Base-by-base conservation (phyloP, 2,113 vertebrate species). In the Microcebus griseorufus region DNA sequence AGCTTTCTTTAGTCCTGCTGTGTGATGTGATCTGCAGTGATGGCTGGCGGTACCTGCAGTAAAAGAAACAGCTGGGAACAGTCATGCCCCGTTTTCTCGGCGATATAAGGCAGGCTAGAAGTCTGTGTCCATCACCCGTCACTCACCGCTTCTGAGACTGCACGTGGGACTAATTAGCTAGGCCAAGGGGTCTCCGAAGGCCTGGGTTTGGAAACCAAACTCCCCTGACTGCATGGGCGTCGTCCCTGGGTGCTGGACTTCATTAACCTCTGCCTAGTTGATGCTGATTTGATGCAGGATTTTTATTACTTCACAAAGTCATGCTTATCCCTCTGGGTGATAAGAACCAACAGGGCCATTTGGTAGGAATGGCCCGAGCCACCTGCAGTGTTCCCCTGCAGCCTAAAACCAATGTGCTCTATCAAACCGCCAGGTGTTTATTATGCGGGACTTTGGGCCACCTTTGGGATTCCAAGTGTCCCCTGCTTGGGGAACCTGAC, bases 41-140 rank as follows among this genome's bases (percentile, higher is more conserved):
- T 95, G 97, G 95, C 95, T 97, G 60, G 64, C 64, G 9, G 90
- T 94, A 88, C 69, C 96, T 83, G 92, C 45, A 64, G 23, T 90
- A 5, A 72, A 82, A 94, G 72, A 76, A 94, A 95, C 96, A 98
- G 96, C 98, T 98, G 97, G 95, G 89, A 97, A 98, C 79, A 90
- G 96, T 97, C 97, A 92, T 78, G 76, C 58, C 75, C 29, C 62
- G 72, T 88, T 98, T 96, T 98, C 96, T 96, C 48, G 53, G 89
- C 0, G 29, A 67, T 78, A 91, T 64, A 93, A 98, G n/a, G 72
- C 62, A 98, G 97, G 84, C 64, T 95, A 96, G 67, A 78, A 96
- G 95, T 96, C 83, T 95, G 60, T 96, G 85, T 88, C 89, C 95
- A 69, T 96, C 95, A 93, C 78, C 87, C 83, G 82, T 94, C 96